phyloP scores from a whole-genome alignment of 2,797 vertebrate species.

The Sebastiscus tertius region DNA sequence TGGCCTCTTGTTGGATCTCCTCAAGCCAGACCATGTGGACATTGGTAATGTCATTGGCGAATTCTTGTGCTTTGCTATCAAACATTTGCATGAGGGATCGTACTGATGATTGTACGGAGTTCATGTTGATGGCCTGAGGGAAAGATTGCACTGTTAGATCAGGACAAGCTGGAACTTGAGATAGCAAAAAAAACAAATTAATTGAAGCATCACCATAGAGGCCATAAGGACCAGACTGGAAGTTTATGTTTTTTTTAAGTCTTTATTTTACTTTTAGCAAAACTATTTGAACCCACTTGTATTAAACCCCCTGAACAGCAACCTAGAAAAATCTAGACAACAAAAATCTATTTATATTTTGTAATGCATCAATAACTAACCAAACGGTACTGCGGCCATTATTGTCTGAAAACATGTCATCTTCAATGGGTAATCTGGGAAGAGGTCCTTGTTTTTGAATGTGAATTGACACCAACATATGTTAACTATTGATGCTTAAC shows the following conservation, averaged over 20 bases:
- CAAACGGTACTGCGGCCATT: background rate
- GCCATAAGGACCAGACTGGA: background rate
- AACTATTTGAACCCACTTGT: background rate
- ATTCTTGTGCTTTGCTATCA: slow-evolving; percentile 80
- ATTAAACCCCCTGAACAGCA: background rate
- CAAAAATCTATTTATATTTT: background rate
- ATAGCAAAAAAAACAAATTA: background rate
- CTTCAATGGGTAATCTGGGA: background rate
- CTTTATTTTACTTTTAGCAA: background rate
- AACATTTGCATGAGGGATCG: slow-evolving; percentile 82
- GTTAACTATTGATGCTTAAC: background rate
- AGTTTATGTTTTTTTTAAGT: background rate
- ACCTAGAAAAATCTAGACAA: background rate
- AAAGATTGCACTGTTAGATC: background rate
- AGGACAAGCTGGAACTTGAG: background rate
- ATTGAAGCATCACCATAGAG: background rate
- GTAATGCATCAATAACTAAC: background rate
- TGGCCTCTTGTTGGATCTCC: slow-evolving; percentile 91
- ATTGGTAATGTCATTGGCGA: slow-evolving; percentile 81
- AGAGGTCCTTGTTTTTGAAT: background rate
- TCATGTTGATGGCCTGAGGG: slow-evolving; percentile 81
- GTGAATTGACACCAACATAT: background rate
- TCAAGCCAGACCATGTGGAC: slow-evolving; percentile 91
- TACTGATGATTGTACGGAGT: slow-evolving; percentile 70
- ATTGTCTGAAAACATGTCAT: background rate